Conservation (phyloP, 2,797 vertebrate genomes). For the Cuniculus paca region DNA sequence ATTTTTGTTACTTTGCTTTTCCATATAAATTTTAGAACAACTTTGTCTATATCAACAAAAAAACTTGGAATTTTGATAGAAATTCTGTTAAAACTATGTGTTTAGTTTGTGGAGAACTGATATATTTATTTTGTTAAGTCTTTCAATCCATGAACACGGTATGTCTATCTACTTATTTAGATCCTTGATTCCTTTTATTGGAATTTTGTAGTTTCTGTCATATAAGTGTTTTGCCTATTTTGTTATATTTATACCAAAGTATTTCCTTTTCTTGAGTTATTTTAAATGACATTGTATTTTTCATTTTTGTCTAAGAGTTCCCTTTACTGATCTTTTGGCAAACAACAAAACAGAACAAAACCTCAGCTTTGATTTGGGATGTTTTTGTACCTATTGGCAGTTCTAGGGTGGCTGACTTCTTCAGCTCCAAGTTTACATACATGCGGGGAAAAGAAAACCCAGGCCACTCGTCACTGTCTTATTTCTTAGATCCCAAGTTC, state of each 20-base stretch:
- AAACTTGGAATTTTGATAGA: neutral
- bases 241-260: neutral
- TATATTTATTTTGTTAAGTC: neutral
- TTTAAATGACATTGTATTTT: neutral
- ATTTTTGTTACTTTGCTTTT: neutral
- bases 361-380: neutral
- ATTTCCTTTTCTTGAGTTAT: neutral
- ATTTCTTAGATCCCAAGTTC: neutral
- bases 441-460: neutral
- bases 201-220: neutral
- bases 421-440: neutral
- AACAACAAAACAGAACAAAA: neutral
- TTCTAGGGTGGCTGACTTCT: neutral
- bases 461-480: neutral
- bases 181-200: neutral
- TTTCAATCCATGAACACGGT: neutral
- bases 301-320: neutral
- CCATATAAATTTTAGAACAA: constrained; percentile 23
- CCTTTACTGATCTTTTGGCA: neutral
- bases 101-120: neutral
- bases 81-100: neutral
- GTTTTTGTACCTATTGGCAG: neutral
- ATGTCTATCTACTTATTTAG: neutral
- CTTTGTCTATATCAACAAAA: neutral
- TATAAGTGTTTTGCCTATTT: neutral